These are phyloP conservation scores for Bucco capensis DNA, from an alignment of 2,113 vertebrate species.

Conservation along the genomic window DNA sequence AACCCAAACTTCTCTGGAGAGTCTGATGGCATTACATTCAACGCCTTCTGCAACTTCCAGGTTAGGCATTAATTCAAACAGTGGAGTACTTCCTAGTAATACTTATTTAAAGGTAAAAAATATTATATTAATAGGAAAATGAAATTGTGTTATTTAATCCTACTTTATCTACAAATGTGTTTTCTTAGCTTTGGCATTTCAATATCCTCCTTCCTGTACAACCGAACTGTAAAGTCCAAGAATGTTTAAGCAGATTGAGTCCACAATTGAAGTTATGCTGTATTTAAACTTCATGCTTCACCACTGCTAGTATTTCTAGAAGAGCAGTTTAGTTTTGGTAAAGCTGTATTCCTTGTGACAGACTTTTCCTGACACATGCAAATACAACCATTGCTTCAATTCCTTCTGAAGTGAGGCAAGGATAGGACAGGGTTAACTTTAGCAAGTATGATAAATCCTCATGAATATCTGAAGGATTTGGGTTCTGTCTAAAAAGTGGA, in stretches of 20 bases:
- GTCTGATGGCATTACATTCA: not conserved
- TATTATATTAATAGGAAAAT: not conserved
- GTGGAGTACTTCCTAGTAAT: not conserved
- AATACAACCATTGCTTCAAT: not conserved
- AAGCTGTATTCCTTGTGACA: not conserved
- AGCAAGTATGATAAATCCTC: not conserved
- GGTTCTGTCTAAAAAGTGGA: not conserved
- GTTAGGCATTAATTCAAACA: not conserved
- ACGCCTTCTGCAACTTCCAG: not conserved
- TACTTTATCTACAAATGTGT: not conserved
- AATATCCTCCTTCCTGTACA: not conserved
- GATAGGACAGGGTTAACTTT: not conserved
- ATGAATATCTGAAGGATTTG: not conserved
- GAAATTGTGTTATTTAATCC: not conserved
- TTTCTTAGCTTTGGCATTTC: not conserved
- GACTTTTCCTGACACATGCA: not conserved
- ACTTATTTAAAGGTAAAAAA: not conserved
- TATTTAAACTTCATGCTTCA: not conserved
- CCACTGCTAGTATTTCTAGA: not conserved
- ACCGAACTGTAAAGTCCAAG: not conserved
- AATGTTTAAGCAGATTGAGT: not conserved
- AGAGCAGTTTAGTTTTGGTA: not conserved
- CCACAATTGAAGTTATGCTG: not conserved
- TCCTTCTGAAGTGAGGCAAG: not conserved
- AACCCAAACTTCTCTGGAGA: not conserved